Conservation (phyloP, 2,113 vertebrate genomes). For the Pampusana beccarii region DNA sequence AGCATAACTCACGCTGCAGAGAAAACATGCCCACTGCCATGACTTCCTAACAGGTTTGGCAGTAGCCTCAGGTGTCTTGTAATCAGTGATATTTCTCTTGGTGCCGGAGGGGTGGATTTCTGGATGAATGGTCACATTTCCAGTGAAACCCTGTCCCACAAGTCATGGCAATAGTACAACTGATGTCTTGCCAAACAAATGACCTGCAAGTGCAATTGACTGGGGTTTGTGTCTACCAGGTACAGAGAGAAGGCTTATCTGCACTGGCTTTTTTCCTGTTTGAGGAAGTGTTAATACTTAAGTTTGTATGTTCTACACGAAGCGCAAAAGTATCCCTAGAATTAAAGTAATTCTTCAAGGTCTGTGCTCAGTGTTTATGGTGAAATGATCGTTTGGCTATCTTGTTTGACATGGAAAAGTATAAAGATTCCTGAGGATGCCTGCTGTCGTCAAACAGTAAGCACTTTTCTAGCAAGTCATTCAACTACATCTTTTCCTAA, state of each 20-base stretch:
- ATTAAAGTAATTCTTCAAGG: neutral
- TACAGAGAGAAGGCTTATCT: neutral
- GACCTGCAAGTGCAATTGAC: neutral
- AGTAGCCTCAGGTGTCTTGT: neutral
- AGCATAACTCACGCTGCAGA: neutral
- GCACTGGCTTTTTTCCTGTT: neutral
- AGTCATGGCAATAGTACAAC: neutral
- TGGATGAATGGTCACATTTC: neutral
- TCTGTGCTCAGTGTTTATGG: neutral
- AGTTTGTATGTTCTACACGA: neutral
- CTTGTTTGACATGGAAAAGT: neutral
- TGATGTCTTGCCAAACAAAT: neutral
- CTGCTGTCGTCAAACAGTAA: neutral
- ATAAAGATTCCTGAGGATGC: neutral
- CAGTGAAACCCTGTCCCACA: neutral
- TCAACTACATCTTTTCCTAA: neutral
- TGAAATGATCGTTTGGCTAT: neutral
- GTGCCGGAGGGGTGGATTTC: neutral
- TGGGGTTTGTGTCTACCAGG: too few species aligned
- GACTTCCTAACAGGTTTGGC: neutral
- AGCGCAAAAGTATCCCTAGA: neutral
- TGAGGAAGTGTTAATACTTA: neutral
- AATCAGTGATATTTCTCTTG: neutral
- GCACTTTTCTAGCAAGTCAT: neutral
- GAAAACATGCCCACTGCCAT: neutral